These are phyloP conservation scores for Mionectes macconnelli DNA, from an alignment of 2,113 vertebrate species.

Conservation along the genomic window DNA sequence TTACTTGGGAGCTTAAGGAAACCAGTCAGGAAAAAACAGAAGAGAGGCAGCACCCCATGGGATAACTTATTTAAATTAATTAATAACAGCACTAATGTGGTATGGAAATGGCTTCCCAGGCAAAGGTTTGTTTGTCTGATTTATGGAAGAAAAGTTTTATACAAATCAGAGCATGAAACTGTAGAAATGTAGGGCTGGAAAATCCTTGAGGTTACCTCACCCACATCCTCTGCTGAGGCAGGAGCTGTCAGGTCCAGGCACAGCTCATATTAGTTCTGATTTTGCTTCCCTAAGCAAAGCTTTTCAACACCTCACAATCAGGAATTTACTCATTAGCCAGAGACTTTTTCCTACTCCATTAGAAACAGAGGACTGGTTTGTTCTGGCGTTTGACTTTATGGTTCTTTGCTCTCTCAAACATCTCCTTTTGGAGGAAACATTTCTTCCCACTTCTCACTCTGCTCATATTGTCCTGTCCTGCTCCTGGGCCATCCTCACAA, in stretches of 20 bases:
- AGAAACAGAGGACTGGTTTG: not conserved
- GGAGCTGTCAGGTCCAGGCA: not conserved
- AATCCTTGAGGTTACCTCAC: not conserved
- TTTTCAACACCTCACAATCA: not conserved
- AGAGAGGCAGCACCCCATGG: not conserved
- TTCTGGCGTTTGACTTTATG: fast-evolving
- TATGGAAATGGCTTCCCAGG: not conserved
- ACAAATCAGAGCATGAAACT: not conserved
- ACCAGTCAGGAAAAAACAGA: not conserved
- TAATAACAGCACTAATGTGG: not conserved
- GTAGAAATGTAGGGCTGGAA: not conserved
- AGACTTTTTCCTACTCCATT: not conserved
- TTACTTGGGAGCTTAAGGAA: not conserved
- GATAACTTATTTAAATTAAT: not conserved
- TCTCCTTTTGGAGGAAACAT: not conserved
- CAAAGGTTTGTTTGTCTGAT: not conserved
- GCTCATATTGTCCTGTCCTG: not conserved
- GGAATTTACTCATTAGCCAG: not conserved
- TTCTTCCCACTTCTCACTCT: not conserved
- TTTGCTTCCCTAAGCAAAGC: not conserved
- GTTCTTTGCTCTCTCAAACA: not conserved
- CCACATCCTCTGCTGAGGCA: not conserved
- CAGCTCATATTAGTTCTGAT: not conserved
- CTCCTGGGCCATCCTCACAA: not conserved
- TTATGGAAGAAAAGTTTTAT: not conserved